Percentiles rank a stretch among this genome's conserved stretches.
These are phyloP conservation scores for Neomorphus geoffroyi DNA, from an alignment of 2,797 vertebrate genomes.

Conservation along the genomic window DNA sequence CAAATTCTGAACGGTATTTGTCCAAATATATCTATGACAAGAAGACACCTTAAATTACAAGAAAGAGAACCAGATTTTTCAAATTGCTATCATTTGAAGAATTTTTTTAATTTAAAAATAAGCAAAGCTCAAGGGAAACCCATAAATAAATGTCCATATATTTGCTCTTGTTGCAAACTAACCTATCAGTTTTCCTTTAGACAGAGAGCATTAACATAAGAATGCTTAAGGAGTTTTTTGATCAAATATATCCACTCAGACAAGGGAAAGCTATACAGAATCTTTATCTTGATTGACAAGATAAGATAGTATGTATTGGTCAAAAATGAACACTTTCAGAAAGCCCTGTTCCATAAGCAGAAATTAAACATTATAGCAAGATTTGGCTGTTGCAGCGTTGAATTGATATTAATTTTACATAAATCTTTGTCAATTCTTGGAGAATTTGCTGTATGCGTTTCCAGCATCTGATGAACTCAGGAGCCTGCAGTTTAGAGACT, in stretches of 20 bases:
- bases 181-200: conserved; percentile 42
- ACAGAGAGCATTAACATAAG: background rate
- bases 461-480: conserved; percentile 19
- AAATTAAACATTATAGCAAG: background rate
- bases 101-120: conserved; percentile 65
- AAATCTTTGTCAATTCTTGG: conserved; percentile 1
- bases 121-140: conserved; percentile 63
- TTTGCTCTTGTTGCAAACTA: conserved; percentile 33
- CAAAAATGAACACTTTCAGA: background rate
- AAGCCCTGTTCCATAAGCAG: conserved; percentile 4
- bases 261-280: background rate
- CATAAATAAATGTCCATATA: conserved; percentile 55
- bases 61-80: conserved; percentile 56
- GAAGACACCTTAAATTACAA: conserved; percentile 62
- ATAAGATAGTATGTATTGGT: background rate
- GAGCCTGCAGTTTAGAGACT: background rate
- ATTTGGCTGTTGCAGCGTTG: background rate
- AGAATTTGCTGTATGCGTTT: conserved; percentile 42
- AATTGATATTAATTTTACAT: conserved; percentile 40
- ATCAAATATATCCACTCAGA: background rate
- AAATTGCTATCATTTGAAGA: conserved; percentile 68
- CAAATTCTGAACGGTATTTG: conserved; percentile 53
- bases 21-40: conserved; percentile 33
- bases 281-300: background rate
- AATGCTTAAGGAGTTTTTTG: conserved; percentile 15